Conservation (phyloP, 2,888 invertebrate genomes). For the Halocaridina rubra region DNA sequence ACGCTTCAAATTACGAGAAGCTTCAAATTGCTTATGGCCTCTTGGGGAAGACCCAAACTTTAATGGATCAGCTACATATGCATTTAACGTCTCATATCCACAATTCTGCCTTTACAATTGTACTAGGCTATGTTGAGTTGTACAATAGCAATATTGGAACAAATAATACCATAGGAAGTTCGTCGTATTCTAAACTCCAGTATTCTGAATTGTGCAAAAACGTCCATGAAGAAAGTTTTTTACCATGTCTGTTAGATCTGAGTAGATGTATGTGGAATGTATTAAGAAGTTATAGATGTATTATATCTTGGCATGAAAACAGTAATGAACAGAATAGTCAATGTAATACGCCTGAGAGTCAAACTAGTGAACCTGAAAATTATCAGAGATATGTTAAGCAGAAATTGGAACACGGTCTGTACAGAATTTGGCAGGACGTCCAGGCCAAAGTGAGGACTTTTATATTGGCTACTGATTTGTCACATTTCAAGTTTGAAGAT, state of each 20-base stretch:
- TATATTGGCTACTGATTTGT: slow-evolving; percentile 82
- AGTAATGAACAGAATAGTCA: background rate
- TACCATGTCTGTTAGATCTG: slow-evolving; percentile 61
- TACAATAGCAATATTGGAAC: slow-evolving; percentile 65
- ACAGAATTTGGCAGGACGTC: slow-evolving; percentile 92
- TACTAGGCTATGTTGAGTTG: slow-evolving; percentile 74
- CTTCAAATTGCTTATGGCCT: slow-evolving; percentile 77
- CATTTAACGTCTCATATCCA: slow-evolving; percentile 94
- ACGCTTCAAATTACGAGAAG: slow-evolving; percentile 51
- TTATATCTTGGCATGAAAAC: slow-evolving; percentile 55
- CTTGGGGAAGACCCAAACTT: slow-evolving; percentile 89
- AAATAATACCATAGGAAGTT: slow-evolving; percentile 62
- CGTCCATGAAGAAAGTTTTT: slow-evolving; percentile 57
- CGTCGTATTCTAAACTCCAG: slow-evolving; percentile 74
- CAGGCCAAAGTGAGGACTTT: slow-evolving; percentile 89
- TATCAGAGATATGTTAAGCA: slow-evolving; percentile 82
- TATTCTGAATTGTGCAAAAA: slow-evolving; percentile 83
- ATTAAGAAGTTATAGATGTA: slow-evolving; percentile 57
- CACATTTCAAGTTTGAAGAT: slow-evolving; percentile 92
- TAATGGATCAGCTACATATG: slow-evolving; percentile 95
- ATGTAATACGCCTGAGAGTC: background rate
- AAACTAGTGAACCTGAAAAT: slow-evolving; percentile 28
- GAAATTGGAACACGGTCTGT: slow-evolving; percentile 87
- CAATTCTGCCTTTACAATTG: slow-evolving; percentile 77
- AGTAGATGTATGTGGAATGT: slow-evolving; percentile 62